Conservation (phyloP, 2,888 invertebrate species). For the Scotopteryx bipunctaria region DNA sequence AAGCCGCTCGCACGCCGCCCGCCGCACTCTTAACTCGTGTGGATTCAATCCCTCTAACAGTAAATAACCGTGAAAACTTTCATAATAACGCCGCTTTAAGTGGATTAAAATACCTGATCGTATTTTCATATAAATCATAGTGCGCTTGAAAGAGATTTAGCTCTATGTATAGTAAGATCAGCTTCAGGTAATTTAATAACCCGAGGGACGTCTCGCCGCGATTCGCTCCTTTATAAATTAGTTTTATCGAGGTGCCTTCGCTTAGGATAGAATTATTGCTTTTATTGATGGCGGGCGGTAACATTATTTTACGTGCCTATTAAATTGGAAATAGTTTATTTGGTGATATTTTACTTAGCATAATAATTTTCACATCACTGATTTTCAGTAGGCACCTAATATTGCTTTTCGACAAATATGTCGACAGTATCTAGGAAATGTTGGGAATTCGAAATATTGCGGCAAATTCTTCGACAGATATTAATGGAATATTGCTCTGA, state of each 20-base stretch:
- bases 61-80: constrained; percentile 24
- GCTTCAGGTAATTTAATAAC: constrained; percentile 65
- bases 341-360: background rate
- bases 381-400: background rate
- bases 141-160: constrained; percentile 55
- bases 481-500: constrained; percentile 72
- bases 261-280: constrained; percentile 62
- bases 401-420: constrained; percentile 10
- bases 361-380: background rate
- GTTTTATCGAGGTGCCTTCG: constrained; percentile 63
- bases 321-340: constrained; percentile 17
- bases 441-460: constrained; percentile 45
- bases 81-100: constrained; percentile 29
- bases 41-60: constrained; percentile 47
- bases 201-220: constrained; percentile 60
- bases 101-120: constrained; percentile 69
- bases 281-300: constrained; percentile 46
- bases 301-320: constrained; percentile 30
- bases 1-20: constrained; percentile 54
- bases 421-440: constrained; percentile 43
- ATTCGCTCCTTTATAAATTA: constrained; percentile 65
- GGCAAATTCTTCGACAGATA: constrained; percentile 75
- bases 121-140: constrained; percentile 69
- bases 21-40: constrained; percentile 32
- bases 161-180: constrained; percentile 39